A percentile compares a stretch with the other conserved stretches of the same genome.
These are phyloP conservation scores for Thalassophryne amazonica DNA, from an alignment of 2,797 vertebrate genomes.

Conservation along the genomic window DNA sequence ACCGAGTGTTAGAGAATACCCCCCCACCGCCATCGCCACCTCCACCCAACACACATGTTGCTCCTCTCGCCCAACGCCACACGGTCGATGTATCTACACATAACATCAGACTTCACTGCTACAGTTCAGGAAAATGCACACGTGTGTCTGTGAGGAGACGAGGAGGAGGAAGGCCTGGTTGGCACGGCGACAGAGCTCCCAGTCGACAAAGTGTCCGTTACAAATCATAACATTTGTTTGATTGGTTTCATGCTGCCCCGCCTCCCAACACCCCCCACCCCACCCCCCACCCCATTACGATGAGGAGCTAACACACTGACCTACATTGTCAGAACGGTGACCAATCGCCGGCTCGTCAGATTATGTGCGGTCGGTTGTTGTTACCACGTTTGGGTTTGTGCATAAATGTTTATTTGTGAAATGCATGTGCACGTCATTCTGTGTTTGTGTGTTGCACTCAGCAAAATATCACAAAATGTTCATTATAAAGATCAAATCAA, in stretches of 20 bases:
- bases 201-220: slow-evolving; percentile 39
- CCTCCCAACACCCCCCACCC: background rate
- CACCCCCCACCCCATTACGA: background rate
- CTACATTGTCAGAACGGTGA: slow-evolving; percentile 29
- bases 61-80: background rate
- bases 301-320: slow-evolving; percentile 54
- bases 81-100: slow-evolving; percentile 1
- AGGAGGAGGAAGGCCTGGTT: slow-evolving; percentile 9
- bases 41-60: background rate
- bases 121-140: slow-evolving; percentile 1
- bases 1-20: slow-evolving; percentile 3
- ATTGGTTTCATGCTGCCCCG: slow-evolving; percentile 7
- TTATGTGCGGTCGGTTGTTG: background rate
- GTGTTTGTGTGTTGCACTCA: background rate
- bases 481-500: no score
- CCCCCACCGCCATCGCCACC: background rate
- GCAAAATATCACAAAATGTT: no score
- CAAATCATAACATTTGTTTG: slow-evolving; percentile 56
- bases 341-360: background rate
- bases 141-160: slow-evolving; percentile 24
- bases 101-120: background rate
- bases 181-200: slow-evolving; percentile 11
- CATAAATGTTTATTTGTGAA: background rate
- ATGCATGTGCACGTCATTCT: background rate
- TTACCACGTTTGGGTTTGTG: background rate